These are phyloP conservation scores for Rhegmatorhina hoffmannsi DNA, from an alignment of 2,113 vertebrate genomes.

Conservation along the genomic window DNA sequence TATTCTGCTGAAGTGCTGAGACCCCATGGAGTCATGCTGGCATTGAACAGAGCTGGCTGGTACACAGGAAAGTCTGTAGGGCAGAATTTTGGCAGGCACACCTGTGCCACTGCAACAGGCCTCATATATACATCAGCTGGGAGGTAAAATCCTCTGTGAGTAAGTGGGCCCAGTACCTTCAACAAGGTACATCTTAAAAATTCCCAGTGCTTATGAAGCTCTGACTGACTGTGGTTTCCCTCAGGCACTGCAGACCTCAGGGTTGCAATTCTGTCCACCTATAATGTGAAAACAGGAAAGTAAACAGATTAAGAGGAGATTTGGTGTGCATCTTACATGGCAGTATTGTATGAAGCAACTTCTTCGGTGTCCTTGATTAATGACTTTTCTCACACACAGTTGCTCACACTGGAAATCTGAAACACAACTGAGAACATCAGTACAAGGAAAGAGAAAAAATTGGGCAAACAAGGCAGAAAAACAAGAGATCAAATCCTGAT, in stretches of 20 bases:
- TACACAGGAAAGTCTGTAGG: neutral
- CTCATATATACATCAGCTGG: accelerated
- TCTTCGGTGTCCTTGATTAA: neutral
- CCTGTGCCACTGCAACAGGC: neutral
- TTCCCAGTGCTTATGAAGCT: neutral
- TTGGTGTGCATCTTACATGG: neutral
- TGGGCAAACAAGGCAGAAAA: neutral
- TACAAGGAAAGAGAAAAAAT: neutral
- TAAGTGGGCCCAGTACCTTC: neutral
- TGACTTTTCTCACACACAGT: neutral
- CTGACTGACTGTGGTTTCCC: neutral
- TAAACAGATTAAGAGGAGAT: neutral
- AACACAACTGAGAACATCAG: neutral
- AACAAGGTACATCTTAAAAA: neutral
- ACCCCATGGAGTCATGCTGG: neutral
- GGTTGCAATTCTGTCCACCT: neutral
- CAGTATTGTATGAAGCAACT: neutral
- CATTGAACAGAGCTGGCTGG: accelerated
- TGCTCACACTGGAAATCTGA: neutral
- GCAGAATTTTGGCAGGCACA: neutral
- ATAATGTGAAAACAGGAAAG: conserved; percentile 21
- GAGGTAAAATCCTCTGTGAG: neutral
- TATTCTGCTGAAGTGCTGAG: accelerated
- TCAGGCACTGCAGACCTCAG: neutral
- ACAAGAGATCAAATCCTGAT: neutral